A percentile compares a stretch with the other conserved stretches of the same genome.
phyloP scores from a whole-genome alignment of 2,113 vertebrate species.

The Lophotis ruficrista region DNA sequence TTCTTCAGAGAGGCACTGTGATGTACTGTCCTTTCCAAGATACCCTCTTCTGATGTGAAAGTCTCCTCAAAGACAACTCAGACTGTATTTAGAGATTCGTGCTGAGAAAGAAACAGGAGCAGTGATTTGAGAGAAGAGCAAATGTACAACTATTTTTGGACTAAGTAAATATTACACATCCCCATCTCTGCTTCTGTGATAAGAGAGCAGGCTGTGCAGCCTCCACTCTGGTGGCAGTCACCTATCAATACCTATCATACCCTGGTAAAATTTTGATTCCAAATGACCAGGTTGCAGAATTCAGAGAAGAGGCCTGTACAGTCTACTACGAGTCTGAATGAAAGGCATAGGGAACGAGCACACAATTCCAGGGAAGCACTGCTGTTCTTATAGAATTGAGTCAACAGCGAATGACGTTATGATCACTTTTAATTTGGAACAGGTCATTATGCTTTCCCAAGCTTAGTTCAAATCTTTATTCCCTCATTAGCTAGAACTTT shows the following conservation, averaged over 20 bases:
- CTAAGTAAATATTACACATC: neutral
- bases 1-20: neutral
- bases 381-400: neutral
- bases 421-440: neutral
- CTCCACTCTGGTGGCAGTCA: neutral
- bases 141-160: neutral
- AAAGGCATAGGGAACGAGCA: neutral
- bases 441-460: neutral
- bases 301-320: neutral
- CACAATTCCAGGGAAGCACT: neutral
- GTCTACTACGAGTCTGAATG: neutral
- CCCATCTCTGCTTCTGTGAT: neutral
- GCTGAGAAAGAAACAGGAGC: neutral
- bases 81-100: neutral
- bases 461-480: neutral
- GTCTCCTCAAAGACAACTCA: neutral
- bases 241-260: neutral
- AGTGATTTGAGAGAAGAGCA: neutral
- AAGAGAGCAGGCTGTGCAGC: neutral
- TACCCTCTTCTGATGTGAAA: neutral
- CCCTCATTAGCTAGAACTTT: neutral
- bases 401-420: neutral
- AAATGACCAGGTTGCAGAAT: neutral
- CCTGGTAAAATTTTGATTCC: neutral
- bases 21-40: neutral